Conservation (phyloP, 2,888 invertebrate species). For the Eurytoma adleriae region DNA sequence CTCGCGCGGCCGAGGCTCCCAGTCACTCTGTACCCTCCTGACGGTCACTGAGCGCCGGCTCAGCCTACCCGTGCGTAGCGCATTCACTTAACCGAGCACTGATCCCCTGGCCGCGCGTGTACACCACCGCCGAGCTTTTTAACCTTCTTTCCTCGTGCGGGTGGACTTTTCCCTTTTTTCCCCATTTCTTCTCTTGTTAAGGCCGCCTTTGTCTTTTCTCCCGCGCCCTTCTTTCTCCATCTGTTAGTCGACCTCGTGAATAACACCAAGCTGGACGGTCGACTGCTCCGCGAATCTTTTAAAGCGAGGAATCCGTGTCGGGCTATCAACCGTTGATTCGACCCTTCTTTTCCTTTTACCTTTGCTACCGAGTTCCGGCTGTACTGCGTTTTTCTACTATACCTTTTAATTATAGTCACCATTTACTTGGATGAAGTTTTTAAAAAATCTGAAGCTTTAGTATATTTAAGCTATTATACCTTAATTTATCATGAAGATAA, state of each 20-base stretch:
- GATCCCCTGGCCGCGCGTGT: conserved; percentile 4
- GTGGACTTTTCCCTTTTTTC: conserved; percentile 9
- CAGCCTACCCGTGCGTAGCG: background rate
- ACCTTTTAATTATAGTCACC: background rate
- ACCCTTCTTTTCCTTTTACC: background rate
- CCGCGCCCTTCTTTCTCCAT: background rate
- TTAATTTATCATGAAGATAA: background rate
- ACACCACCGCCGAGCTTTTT: conserved; percentile 13
- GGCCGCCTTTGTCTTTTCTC: conserved; percentile 7
- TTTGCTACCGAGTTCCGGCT: conserved; percentile 15
- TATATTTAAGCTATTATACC: background rate
- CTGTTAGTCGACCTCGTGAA: background rate
- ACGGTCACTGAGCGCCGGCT: background rate
- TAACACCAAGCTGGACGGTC: background rate
- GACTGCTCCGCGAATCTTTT: background rate
- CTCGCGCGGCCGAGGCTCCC: conserved; percentile 21
- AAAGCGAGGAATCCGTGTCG: background rate
- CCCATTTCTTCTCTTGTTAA: conserved; percentile 24
- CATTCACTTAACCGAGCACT: conserved; percentile 29
- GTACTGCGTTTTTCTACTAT: background rate
- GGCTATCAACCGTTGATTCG: background rate
- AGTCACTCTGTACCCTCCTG: background rate
- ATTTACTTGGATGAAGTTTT: background rate
- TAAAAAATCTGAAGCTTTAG: background rate
- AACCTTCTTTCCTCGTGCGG: conserved; percentile 17